These are phyloP conservation scores for Kuschelorhynchus macadamiae DNA, from an alignment of 2,888 invertebrate genomes.

Conservation along the genomic window DNA sequence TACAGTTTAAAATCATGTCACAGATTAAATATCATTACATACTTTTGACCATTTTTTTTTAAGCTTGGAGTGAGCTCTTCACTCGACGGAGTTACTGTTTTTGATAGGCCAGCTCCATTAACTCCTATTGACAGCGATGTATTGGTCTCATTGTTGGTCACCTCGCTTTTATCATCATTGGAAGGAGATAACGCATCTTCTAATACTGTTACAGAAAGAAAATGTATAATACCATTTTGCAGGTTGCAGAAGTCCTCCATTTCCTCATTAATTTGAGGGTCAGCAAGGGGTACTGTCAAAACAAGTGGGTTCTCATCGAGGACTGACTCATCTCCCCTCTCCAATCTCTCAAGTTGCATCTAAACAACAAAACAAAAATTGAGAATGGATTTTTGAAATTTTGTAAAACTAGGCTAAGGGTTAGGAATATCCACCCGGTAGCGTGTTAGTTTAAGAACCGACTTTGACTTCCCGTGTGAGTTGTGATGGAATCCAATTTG, in stretches of 20 bases:
- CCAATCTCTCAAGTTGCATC: slow-evolving; percentile 22
- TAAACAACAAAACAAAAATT: slow-evolving; percentile 8
- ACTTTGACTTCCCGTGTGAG: too few species aligned
- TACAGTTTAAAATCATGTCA: slow-evolving; percentile 16
- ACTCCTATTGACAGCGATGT: neutral
- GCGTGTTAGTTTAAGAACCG: too few species aligned
- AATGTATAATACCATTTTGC: slow-evolving; percentile 2
- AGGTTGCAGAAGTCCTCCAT: slow-evolving; percentile 9
- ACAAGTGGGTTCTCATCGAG: slow-evolving; percentile 10
- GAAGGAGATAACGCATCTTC: neutral
- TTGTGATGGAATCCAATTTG: too few species aligned
- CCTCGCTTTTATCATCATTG: neutral
- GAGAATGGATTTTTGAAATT: slow-evolving; percentile 3
- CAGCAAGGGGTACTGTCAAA: neutral
- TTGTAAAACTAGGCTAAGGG: too few species aligned
- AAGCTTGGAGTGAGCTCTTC: neutral
- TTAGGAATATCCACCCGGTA: too few species aligned
- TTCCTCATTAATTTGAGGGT: slow-evolving; percentile 17
- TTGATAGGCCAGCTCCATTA: slow-evolving; percentile 11
- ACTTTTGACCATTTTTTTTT: slow-evolving; percentile 13
- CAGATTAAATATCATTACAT: slow-evolving; percentile 11
- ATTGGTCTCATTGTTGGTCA: neutral
- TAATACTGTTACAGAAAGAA: slow-evolving; percentile 6
- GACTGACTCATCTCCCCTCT: slow-evolving; percentile 16
- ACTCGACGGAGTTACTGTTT: slow-evolving; percentile 1